Evolutionary conservation across 1,140 invertebrate genomes (phyloP), one percentile per base, ranked within the genome.

Genomic region (Oncopeltus fasciatus): DNA sequence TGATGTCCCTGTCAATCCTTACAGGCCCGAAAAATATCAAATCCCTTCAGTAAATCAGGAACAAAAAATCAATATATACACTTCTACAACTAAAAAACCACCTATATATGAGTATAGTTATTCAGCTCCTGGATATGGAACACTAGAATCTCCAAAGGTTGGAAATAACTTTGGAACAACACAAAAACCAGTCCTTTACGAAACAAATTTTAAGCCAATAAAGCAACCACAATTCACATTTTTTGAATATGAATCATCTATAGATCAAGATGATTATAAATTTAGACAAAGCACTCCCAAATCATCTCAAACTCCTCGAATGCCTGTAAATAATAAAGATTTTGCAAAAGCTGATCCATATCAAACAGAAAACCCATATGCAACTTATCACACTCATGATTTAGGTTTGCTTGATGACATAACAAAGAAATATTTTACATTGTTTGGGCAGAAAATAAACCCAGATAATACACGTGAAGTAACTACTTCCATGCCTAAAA

Each of bases 381-480:
- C 82, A 63, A 79, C 77, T 1, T 85, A 83, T 66, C 86, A 84
- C 68, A 86, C 84, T 0, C 83, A 83, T 60, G 84, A 87, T 49
- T 83, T 84, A 64, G 76, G 77, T 33, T 76, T 83, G 28, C 73
- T 87, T 38, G 86, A 87, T 64, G 84, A 87, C 65, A 84, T 84
- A 11, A 87, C 85, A 2, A 85, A 83, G 68, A 84, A 85, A 65
- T 86, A 85, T 57, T 86, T 87, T 65, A 85, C 83, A 26, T 78
- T 84, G 62, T 87, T 87, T 65, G 86, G 86, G 0, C 82, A 86
- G 67, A 87, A 86, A 70, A 67, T 87, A 2, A 76, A 77, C 53
- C 74, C 60, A 33, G 63, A 67, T 4, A 61, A 64, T 33, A 11
- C 31, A 1, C 75, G 66, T 71, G 69, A 14, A 64, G 72, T 61